Evolutionary conservation across 2,888 invertebrate species (phyloP).

Genomic region (Coleophora deauratella): DNA sequence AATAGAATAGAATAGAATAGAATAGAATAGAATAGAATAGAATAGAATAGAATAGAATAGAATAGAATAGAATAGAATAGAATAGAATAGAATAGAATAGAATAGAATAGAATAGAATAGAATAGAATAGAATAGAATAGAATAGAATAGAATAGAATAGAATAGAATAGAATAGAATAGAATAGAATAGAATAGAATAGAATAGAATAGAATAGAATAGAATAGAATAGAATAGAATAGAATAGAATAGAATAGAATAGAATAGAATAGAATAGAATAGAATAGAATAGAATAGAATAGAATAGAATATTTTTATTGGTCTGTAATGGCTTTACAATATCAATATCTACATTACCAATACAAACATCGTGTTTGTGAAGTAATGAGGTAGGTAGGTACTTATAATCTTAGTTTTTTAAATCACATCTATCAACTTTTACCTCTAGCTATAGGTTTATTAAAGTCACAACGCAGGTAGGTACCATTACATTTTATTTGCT

Average conservation of each 20-base stretch:
- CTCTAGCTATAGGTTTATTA: no score
- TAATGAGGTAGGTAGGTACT: no score
- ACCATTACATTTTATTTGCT: no score
- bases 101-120: background rate
- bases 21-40: slow-evolving; percentile 1
- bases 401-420: no score
- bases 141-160: background rate
- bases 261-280: background rate
- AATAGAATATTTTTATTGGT: background rate
- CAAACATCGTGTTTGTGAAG: no score
- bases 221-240: background rate
- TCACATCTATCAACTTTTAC: no score
- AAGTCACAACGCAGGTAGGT: no score
- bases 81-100: background rate
- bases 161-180: background rate
- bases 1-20: background rate
- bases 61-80: slow-evolving; percentile 1
- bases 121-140: background rate
- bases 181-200: background rate
- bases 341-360: no score
- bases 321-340: no score
- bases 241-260: background rate
- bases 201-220: background rate
- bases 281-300: background rate
- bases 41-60: slow-evolving; percentile 1